Conservation (phyloP, 2,888 invertebrate genomes). For the Pollenia griseotomentosa region DNA sequence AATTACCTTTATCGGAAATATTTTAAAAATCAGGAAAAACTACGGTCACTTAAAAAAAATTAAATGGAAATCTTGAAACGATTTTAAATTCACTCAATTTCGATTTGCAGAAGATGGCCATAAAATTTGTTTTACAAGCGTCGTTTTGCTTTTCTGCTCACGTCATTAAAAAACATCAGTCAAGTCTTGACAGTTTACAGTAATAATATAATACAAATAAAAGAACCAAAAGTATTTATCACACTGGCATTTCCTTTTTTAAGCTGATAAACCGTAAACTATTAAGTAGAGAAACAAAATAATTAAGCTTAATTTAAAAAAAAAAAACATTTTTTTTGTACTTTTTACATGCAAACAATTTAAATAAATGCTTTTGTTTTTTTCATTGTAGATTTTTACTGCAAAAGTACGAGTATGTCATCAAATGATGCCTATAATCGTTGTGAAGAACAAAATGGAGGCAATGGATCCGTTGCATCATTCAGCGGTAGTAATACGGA, state of each 20-base stretch:
- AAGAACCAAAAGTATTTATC: conserved; percentile 51
- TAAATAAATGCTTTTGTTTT: conserved; percentile 20
- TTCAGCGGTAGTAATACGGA: conserved; percentile 31
- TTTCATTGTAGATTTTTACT: conserved; percentile 63
- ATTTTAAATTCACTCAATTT: too few species aligned
- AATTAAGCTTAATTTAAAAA: conserved; percentile 63
- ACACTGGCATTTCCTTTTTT: conserved; percentile 65
- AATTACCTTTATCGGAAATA: too few species aligned
- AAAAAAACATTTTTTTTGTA: neutral
- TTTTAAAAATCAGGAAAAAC: too few species aligned
- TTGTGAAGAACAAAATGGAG: conserved; percentile 75
- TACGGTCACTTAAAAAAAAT: neutral
- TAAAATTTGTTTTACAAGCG: neutral
- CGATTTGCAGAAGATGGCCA: too few species aligned
- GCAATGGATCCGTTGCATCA: conserved; percentile 55
- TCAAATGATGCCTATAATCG: conserved; percentile 80
- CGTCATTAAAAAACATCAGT: neutral
- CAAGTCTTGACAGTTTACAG: conserved; percentile 24
- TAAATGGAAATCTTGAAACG: neutral
- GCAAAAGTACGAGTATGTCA: conserved; percentile 78
- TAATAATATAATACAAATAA: conserved; percentile 31
- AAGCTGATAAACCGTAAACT: conserved; percentile 55
- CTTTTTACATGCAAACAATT: conserved; percentile 21
- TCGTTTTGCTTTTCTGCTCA: neutral
- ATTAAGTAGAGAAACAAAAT: conserved; percentile 50